Base-by-base conservation (phyloP, 2,888 invertebrate species). In the Hololepta plana region DNA sequence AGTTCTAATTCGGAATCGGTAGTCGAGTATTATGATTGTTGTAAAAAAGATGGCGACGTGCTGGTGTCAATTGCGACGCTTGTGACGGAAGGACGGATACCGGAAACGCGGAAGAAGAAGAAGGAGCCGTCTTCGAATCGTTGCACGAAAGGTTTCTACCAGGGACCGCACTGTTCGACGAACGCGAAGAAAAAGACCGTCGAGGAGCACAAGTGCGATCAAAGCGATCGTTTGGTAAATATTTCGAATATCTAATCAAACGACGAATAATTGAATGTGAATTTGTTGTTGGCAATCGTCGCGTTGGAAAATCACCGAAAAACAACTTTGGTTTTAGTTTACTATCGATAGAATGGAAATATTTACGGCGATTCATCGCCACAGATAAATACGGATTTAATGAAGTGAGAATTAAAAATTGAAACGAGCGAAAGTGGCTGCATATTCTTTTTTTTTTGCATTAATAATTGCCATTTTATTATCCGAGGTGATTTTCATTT, bases 121-220 rank as follows among this genome's bases (percentile, higher is more conserved):
- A 35, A 35, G 26, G 20, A 13, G 12, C 13, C 23, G 30, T 19
- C 35, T 15, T 25, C 16, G 4, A 11, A 5, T 4, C 5, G 10
- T 5, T 4, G 20, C 15, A 7, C 7, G 17, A 47, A 67, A 38
- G 72, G 72, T 17, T 69, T 72, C 49, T 62, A 61, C 38, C 72
- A 74, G 52, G 74, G 75, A 17, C 73, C 72, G 14, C 76, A 75
- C 46, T 72, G 72, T 44, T 59, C 55, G 45, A 53, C 29, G 38
- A 55, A 34, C 53, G 30, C 30, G 21, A 31, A 27, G 11, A 20
- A 15, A 14, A 58, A 40, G 28, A 42, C 47, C 15, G 45, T 50
- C 14, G 53, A 48, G 32, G 52, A 55, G 37, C 64, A 66, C 40
- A 47, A 44, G 35, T 65, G 65, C 44, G 55, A 58, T 34, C 49